Evolutionary conservation across 2,113 vertebrate genomes (phyloP).

Genomic region (Centropus unirufus): DNA sequence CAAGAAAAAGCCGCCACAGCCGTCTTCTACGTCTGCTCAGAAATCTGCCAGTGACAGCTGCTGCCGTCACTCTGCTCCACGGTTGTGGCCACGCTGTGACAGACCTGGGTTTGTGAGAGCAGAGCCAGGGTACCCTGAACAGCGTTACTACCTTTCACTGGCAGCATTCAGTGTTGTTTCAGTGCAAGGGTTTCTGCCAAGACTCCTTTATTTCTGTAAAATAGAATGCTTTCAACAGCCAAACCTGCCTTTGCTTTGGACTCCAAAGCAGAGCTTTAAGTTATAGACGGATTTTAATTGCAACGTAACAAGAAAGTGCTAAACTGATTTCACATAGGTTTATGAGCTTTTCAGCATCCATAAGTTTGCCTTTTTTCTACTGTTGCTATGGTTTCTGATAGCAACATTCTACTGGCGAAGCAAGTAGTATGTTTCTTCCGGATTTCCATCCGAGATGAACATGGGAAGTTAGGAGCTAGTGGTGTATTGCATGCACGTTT

Average conservation of each 20-base stretch:
- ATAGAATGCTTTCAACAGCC: not conserved
- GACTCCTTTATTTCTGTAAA: not conserved
- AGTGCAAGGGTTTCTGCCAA: not conserved
- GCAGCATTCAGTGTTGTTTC: not conserved
- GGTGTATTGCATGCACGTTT: not conserved
- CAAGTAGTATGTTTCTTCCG: not conserved
- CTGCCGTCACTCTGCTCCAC: slow-evolving; percentile 45
- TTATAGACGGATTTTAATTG: not conserved
- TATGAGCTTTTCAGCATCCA: not conserved
- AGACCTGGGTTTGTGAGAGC: not conserved
- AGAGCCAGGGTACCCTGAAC: not conserved
- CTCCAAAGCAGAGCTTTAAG: not conserved
- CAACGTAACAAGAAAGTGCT: not conserved
- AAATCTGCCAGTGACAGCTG: slow-evolving; percentile 52
- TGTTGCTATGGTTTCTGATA: not conserved
- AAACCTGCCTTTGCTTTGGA: not conserved
- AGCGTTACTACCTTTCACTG: not conserved
- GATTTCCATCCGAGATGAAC: not conserved
- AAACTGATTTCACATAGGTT: not conserved
- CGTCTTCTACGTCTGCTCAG: not conserved
- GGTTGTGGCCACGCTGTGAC: slow-evolving; percentile 24
- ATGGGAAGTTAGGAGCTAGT: not conserved
- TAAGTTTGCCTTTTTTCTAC: not conserved
- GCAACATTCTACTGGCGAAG: not conserved
- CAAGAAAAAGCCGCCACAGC: not conserved